Conservation (phyloP, 2,888 invertebrate genomes). For the Mesopsocus fuscifrons region DNA sequence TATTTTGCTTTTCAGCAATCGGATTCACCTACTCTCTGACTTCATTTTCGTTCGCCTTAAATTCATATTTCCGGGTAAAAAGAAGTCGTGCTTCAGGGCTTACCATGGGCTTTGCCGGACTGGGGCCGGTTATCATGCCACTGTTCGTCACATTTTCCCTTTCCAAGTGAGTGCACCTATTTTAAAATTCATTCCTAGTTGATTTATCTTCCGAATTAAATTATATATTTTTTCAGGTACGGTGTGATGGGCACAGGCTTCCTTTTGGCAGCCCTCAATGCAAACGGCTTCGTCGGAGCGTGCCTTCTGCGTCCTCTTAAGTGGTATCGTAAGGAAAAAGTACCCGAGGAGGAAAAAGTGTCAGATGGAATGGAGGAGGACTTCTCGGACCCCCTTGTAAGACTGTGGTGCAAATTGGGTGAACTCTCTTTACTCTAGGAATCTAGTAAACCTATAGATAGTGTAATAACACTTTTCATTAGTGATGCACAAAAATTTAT, state of each 20-base stretch:
- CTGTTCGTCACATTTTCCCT: slow-evolving; percentile 22
- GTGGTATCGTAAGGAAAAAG: slow-evolving; percentile 33
- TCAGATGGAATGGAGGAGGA: slow-evolving; percentile 11
- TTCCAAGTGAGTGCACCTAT: not conserved
- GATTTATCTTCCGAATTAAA: not conserved
- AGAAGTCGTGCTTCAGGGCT: slow-evolving; percentile 40
- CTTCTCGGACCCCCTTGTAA: too few relatives aligned
- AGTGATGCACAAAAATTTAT: too few relatives aligned
- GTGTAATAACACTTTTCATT: too few relatives aligned
- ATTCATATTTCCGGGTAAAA: slow-evolving; percentile 41
- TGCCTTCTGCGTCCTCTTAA: slow-evolving; percentile 43
- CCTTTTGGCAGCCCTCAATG: slow-evolving; percentile 37
- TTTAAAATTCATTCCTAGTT: slow-evolving; percentile 13
- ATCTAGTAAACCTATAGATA: too few relatives aligned
- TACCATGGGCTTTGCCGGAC: slow-evolving; percentile 41
- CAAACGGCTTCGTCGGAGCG: slow-evolving; percentile 39
- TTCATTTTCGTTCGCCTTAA: slow-evolving; percentile 40
- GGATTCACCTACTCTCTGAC: slow-evolving; percentile 39
- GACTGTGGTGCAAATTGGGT: too few relatives aligned
- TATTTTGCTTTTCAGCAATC: slow-evolving; percentile 41
- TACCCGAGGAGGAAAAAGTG: slow-evolving; percentile 20
- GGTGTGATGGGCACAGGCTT: slow-evolving; percentile 40
- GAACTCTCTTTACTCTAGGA: too few relatives aligned
- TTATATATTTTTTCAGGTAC: slow-evolving; percentile 22
- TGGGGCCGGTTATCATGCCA: slow-evolving; percentile 47